Conservation (phyloP, 2,888 invertebrate genomes). For the Drosophila pseudotakahashii region DNA sequence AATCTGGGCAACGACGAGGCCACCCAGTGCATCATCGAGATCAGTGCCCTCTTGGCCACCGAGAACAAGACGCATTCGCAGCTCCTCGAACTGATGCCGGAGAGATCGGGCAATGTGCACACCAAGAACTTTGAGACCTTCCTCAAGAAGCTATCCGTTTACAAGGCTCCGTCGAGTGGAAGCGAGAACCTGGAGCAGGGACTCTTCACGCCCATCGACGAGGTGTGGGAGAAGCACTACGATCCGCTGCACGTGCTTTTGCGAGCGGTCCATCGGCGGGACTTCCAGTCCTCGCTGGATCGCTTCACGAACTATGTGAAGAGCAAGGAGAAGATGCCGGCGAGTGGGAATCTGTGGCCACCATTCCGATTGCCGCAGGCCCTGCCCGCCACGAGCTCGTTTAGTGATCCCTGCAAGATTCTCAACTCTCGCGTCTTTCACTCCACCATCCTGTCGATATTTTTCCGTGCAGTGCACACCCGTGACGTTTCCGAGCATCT, state of each 20-base stretch:
- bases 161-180: conserved; percentile 90
- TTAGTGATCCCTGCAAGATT: conserved; percentile 87
- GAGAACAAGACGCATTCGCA: conserved; percentile 98
- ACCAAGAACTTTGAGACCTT: conserved; percentile 95
- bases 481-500: conserved; percentile 93
- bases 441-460: conserved; percentile 89
- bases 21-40: conserved; percentile 92
- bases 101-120: conserved; percentile 96
- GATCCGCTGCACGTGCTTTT: conserved; percentile 97
- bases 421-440: conserved; percentile 84
- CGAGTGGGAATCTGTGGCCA: conserved; percentile 89
- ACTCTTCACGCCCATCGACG: conserved; percentile 92
- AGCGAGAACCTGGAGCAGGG: conserved; percentile 94
- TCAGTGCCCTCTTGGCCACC: conserved; percentile 96
- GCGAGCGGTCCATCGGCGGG: conserved; percentile 94
- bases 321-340: conserved; percentile 86
- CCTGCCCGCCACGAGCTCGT: conserved; percentile 87
- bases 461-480: conserved; percentile 92
- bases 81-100: conserved; percentile 97
- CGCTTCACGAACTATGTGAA: conserved; percentile 92
- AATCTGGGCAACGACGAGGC: conserved; percentile 89
- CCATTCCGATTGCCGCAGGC: conserved; percentile 89
- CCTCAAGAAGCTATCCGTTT: conserved; percentile 92
- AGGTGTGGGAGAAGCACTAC: conserved; percentile 96
- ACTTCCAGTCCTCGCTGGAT: conserved; percentile 97